Evolutionary conservation across 1,140 invertebrate species (phyloP).

Genomic region (Drosophila ananassae): DNA sequence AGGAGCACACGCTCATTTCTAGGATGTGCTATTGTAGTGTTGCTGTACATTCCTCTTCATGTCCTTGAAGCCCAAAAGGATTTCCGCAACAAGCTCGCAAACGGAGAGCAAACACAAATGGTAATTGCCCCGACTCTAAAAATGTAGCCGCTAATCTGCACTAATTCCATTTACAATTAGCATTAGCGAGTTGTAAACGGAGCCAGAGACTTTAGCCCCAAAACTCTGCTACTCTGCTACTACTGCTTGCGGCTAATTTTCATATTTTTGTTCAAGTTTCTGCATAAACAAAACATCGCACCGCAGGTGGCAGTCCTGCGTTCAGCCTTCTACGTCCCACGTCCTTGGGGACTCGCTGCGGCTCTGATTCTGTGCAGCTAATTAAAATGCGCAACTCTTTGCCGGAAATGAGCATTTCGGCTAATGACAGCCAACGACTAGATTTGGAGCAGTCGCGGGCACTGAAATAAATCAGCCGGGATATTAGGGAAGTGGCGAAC

Average conservation of each 20-base stretch:
- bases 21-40: slow-evolving; percentile 1
- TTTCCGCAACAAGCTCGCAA: slow-evolving; percentile 57
- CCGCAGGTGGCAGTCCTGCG: slow-evolving; percentile 49
- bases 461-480: slow-evolving; percentile 67
- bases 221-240: slow-evolving; percentile 6
- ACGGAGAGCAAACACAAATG: slow-evolving; percentile 64
- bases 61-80: slow-evolving; percentile 41
- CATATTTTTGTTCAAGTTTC: slow-evolving; percentile 70
- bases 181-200: slow-evolving; percentile 78
- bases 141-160: slow-evolving; percentile 69
- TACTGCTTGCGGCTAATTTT: slow-evolving; percentile 59
- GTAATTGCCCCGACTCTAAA: slow-evolving; percentile 48
- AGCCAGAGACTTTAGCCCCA: slow-evolving; percentile 32
- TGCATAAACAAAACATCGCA: slow-evolving; percentile 71
- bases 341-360: slow-evolving; percentile 6
- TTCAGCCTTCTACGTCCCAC: slow-evolving; percentile 5
- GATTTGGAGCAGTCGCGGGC: slow-evolving; percentile 53
- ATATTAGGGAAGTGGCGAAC: slow-evolving; percentile 17
- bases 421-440: slow-evolving; percentile 62
- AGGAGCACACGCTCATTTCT: slow-evolving; percentile 24
- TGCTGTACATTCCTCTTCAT: neutral
- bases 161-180: slow-evolving; percentile 83
- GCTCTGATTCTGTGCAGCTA: slow-evolving; percentile 52
- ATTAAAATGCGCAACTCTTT: slow-evolving; percentile 82
- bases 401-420: slow-evolving; percentile 78